Conservation (phyloP, 2,113 vertebrate genomes). For the Aythya baeri region DNA sequence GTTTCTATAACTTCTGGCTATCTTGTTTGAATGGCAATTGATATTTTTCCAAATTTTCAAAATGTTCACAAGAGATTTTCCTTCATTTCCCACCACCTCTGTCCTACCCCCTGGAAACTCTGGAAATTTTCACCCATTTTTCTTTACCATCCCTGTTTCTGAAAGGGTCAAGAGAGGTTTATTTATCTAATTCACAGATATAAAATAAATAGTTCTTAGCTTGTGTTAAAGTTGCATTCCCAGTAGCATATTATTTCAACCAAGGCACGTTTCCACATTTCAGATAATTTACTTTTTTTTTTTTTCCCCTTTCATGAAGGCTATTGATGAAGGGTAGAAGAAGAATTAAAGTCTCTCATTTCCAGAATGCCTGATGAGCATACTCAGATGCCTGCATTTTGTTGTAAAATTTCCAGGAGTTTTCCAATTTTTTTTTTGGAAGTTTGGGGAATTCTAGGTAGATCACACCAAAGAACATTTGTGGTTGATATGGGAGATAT, state of each 20-base stretch:
- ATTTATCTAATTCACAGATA: background rate
- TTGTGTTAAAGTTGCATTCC: background rate
- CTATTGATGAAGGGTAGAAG: background rate
- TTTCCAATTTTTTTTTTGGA: background rate
- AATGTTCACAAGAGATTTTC: background rate
- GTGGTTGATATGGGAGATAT: background rate
- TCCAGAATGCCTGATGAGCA: background rate
- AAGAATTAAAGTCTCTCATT: background rate
- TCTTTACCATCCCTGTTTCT: background rate
- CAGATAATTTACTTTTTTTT: background rate
- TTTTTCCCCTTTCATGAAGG: background rate
- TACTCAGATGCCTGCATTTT: background rate
- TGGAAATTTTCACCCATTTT: background rate
- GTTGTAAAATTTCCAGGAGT: background rate
- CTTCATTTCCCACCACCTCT: fast-evolving
- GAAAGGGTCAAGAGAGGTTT: background rate
- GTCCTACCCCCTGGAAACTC: no score
- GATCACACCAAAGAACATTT: background rate
- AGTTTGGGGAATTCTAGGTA: background rate
- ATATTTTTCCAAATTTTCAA: background rate
- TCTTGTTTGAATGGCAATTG: background rate
- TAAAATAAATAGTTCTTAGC: background rate
- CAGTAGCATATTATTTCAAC: background rate
- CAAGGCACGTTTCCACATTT: background rate
- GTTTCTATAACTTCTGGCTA: background rate